A percentile compares a stretch with the other conserved stretches of the same genome.
Evolutionary conservation across 1,140 invertebrate species (phyloP).

Genomic region (Zaprionus davidi): DNA sequence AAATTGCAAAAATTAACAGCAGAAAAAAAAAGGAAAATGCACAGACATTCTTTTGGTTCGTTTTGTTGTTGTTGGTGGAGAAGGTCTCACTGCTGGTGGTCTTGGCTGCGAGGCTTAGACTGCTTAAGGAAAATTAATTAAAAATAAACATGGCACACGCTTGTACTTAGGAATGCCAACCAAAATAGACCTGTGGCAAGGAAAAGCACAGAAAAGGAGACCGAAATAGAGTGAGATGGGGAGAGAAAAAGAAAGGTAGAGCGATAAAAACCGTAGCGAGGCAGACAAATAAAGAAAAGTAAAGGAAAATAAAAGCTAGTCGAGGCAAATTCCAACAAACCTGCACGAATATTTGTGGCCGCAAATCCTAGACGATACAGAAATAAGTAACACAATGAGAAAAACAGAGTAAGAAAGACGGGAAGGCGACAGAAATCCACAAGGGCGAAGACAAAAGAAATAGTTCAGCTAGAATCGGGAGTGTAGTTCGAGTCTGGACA

Average conservation of each 20-base stretch:
- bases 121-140: slow-evolving; percentile 83
- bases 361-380: slow-evolving; percentile 81
- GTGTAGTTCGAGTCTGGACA: slow-evolving; percentile 41
- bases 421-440: not conserved
- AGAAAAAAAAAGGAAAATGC: slow-evolving; percentile 42
- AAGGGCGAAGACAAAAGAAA: slow-evolving; percentile 44
- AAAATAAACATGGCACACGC: slow-evolving; percentile 82
- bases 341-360: slow-evolving; percentile 78
- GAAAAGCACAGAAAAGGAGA: slow-evolving; percentile 13
- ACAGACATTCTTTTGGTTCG: slow-evolving; percentile 34
- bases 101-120: slow-evolving; percentile 63
- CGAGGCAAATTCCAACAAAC: slow-evolving; percentile 78
- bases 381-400: slow-evolving; percentile 68
- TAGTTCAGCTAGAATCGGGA: slow-evolving; percentile 31
- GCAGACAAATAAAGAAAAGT: slow-evolving; percentile 78
- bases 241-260: slow-evolving; percentile 17
- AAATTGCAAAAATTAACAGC: slow-evolving; percentile 80
- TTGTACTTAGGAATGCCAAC: slow-evolving; percentile 76
- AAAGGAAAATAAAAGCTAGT: slow-evolving; percentile 73
- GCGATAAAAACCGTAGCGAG: slow-evolving; percentile 55
- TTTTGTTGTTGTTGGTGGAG: slow-evolving; percentile 26
- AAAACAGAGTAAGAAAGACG: slow-evolving; percentile 7
- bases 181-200: slow-evolving; percentile 73
- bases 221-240: slow-evolving; percentile 3
- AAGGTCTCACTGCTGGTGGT: slow-evolving; percentile 26